A percentile compares a stretch with the other conserved stretches of the same genome.
These are phyloP conservation scores for Arctopsyche grandis DNA, from an alignment of 1,140 invertebrate genomes.

Conservation along the genomic window DNA sequence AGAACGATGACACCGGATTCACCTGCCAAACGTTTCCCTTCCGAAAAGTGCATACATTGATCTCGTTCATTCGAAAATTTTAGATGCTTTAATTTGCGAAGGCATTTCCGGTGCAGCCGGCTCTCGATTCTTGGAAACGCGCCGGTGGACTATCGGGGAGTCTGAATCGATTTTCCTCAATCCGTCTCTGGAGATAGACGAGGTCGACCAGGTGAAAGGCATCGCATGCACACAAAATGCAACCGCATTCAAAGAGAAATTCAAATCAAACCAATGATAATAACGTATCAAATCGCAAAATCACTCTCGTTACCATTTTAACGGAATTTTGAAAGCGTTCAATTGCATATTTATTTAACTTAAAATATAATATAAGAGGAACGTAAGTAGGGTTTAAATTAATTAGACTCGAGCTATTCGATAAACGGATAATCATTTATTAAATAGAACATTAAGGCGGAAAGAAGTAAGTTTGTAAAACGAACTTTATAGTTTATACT, in stretches of 20 bases:
- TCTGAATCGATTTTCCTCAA: not conserved
- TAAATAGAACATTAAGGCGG: no score
- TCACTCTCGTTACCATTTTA: not conserved
- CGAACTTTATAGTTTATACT: no score
- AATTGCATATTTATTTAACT: no score
- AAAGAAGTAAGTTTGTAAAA: no score
- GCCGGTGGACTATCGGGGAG: not conserved
- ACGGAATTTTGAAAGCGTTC: not conserved
- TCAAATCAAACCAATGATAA: no score
- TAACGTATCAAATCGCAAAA: no score
- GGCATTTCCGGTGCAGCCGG: not conserved
- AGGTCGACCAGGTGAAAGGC: constrained; percentile 18
- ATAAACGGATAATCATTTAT: no score
- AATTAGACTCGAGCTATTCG: no score
- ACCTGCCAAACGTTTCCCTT: not conserved
- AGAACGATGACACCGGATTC: not conserved
- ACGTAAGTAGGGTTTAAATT: no score
- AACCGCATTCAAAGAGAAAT: not conserved
- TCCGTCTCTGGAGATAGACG: not conserved
- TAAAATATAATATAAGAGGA: no score
- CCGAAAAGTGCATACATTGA: not conserved
- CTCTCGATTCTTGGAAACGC: not conserved
- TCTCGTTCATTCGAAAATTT: not conserved
- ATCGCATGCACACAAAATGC: constrained; percentile 12
- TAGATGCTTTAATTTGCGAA: not conserved